Evolutionary conservation across 2,113 vertebrate genomes (phyloP).

Genomic region (Shinisaurus crocodilurus): DNA sequence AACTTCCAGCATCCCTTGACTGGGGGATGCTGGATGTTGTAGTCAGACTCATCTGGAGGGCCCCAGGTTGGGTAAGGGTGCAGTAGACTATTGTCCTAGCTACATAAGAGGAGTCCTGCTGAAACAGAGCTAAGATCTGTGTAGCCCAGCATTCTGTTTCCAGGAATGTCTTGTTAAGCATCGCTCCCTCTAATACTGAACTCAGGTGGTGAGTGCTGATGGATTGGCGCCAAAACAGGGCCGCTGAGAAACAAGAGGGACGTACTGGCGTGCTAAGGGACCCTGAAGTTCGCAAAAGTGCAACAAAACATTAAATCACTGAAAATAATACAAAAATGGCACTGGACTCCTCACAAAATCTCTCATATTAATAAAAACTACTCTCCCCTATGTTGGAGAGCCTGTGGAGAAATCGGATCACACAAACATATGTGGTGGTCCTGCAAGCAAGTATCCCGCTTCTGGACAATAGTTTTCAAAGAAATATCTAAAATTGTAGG

Average conservation of each 20-base stretch:
- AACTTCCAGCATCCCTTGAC: background rate
- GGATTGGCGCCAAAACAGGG: background rate
- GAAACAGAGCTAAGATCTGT: background rate
- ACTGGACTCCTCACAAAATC: no score
- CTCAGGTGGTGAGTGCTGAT: background rate
- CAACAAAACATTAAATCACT: background rate
- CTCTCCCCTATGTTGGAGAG: no score
- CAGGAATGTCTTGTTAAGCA: background rate
- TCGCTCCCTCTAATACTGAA: background rate
- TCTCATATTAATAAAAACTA: no score
- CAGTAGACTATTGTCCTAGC: background rate
- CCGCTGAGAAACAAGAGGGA: background rate
- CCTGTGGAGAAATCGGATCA: no score
- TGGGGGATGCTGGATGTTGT: background rate
- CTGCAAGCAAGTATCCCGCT: no score
- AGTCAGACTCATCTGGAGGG: background rate
- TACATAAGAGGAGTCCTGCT: background rate
- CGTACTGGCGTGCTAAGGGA: background rate
- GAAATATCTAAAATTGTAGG: no score
- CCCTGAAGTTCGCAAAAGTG: background rate
- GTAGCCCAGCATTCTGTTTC: background rate
- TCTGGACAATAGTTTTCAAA: no score
- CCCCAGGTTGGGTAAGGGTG: no score
- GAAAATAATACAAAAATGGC: no score
- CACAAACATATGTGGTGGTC: no score